Conservation (phyloP, 23 tunicate genomes). For the Botrylloides violaceus region DNA sequence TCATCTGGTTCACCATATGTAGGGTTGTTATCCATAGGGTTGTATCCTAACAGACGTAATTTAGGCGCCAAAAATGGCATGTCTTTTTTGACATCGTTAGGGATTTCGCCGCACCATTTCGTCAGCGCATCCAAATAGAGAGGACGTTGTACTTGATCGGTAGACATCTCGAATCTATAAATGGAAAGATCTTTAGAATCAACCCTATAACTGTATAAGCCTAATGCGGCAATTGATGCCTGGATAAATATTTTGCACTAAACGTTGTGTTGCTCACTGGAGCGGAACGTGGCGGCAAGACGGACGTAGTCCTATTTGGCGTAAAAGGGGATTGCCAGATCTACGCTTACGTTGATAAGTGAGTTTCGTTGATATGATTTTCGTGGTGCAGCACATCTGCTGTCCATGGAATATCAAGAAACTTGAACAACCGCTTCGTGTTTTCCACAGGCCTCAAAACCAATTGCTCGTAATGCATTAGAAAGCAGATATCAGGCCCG, state of each 20-base stretch:
- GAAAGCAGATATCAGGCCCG: slow-evolving; percentile 7
- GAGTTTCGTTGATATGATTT: slow-evolving; percentile 14
- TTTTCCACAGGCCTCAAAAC: slow-evolving; percentile 8
- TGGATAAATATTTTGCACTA: no score
- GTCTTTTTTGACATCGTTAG: background rate
- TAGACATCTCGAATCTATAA: background rate
- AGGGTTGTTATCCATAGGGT: background rate
- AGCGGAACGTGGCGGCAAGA: no score
- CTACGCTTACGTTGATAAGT: background rate
- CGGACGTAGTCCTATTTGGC: no score
- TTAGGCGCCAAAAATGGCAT: background rate
- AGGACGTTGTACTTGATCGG: background rate
- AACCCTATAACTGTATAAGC: no score
- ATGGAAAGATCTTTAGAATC: no score
- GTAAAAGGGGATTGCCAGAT: no score
- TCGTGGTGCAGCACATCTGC: slow-evolving; percentile 24
- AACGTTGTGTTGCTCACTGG: no score
- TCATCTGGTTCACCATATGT: background rate
- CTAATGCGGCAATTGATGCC: no score
- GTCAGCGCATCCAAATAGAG: background rate
- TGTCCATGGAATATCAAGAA: slow-evolving; percentile 21
- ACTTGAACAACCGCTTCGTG: slow-evolving; percentile 14
- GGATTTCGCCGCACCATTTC: background rate
- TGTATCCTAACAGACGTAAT: background rate
- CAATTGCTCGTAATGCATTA: slow-evolving; percentile 1